Evolutionary conservation across 2,113 vertebrate genomes (phyloP).

Genomic region (Ochotona curzoniae): DNA sequence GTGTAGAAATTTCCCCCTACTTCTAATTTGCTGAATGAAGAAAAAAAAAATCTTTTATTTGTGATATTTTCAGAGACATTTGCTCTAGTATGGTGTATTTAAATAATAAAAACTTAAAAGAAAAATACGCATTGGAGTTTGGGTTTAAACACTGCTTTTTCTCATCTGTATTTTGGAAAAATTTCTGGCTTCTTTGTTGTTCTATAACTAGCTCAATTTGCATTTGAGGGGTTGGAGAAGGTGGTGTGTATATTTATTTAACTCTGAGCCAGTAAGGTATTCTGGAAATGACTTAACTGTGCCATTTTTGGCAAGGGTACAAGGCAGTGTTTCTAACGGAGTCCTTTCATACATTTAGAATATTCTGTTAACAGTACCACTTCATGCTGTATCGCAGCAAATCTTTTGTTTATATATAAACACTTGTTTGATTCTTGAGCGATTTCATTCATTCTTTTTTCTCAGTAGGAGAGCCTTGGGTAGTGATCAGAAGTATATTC

Average conservation of each 20-base stretch:
- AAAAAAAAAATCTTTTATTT: conserved; percentile 99
- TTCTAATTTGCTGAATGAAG: conserved; percentile 99
- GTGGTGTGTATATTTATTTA: conserved; percentile 49
- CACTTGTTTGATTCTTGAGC: conserved; percentile 32
- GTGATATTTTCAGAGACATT: conserved; percentile 99
- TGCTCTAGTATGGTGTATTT: conserved; percentile 99
- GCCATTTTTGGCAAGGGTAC: conserved; percentile 69
- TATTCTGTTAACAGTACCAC: conserved; percentile 56
- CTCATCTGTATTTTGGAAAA: conserved; percentile 59
- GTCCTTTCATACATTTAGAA: conserved; percentile 44
- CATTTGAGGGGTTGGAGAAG: conserved; percentile 51
- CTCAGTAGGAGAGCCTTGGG: background rate
- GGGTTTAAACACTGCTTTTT: conserved; percentile 82
- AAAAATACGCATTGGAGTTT: conserved; percentile 86
- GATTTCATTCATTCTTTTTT: background rate
- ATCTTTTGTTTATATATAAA: conserved; percentile 7
- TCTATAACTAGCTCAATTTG: conserved; percentile 66
- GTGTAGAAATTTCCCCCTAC: conserved; percentile 96
- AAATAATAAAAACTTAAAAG: conserved; percentile 99
- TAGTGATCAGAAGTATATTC: conserved; percentile 33
- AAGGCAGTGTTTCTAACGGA: conserved; percentile 58
- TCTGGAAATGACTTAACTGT: conserved; percentile 36
- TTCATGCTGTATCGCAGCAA: conserved; percentile 57
- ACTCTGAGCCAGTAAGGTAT: conserved; percentile 61
- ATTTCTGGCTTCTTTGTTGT: background rate